Conservation (phyloP, 1,140 invertebrate genomes). For the Macrocentrus cingulum region DNA sequence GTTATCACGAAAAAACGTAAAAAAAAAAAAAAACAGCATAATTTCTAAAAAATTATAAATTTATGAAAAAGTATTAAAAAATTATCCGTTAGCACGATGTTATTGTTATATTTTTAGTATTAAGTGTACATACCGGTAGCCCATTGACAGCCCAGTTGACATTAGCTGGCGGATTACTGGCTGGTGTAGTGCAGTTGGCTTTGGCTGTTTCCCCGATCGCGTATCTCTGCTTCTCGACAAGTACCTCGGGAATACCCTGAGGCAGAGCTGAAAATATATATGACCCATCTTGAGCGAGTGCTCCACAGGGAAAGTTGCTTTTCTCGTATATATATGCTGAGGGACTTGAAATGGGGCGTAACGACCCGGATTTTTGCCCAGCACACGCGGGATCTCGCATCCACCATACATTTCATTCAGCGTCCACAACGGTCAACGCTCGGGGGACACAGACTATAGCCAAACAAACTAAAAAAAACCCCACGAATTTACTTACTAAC, state of each 20-base stretch:
- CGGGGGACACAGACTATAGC: too few species aligned
- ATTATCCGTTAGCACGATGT: too few species aligned
- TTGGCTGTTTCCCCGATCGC: conserved; percentile 72
- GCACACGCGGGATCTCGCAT: too few species aligned
- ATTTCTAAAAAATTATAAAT: too few species aligned
- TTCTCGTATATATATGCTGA: not conserved
- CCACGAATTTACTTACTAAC: conserved; percentile 64
- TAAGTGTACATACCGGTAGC: conserved; percentile 63
- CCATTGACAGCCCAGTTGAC: conserved; percentile 81
- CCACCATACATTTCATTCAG: too few species aligned
- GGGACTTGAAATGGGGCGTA: not conserved
- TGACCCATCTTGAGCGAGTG: conserved; percentile 21
- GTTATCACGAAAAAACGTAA: too few species aligned
- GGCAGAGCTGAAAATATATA: conserved; percentile 66
- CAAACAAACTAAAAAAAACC: too few species aligned
- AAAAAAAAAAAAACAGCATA: too few species aligned
- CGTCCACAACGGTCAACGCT: too few species aligned
- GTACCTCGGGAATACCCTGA: conserved; percentile 65
- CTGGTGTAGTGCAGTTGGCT: conserved; percentile 73
- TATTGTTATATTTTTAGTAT: not conserved
- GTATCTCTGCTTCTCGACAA: conserved; percentile 72
- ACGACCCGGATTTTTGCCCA: not conserved
- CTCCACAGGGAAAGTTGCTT: conserved; percentile 16
- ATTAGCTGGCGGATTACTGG: conserved; percentile 75
- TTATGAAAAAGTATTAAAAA: too few species aligned